phyloP scores from a whole-genome alignment of 2,113 vertebrate genomes.

The Centropus bengalensis region DNA sequence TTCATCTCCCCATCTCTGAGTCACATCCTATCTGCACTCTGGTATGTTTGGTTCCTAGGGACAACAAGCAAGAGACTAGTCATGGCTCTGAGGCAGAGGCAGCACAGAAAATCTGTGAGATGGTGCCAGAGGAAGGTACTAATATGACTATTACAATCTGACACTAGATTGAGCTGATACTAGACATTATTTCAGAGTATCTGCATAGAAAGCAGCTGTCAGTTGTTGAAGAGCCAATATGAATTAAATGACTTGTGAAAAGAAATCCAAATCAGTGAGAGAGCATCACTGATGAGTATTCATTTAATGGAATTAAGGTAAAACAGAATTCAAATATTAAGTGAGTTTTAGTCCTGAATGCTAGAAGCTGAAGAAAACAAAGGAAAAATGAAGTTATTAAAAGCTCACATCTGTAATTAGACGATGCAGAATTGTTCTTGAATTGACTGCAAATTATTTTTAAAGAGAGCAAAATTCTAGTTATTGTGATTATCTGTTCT shows the following conservation, averaged over 20 bases:
- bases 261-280: neutral
- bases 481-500: neutral
- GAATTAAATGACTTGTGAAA: neutral
- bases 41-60: neutral
- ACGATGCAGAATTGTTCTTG: neutral
- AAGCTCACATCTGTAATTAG: neutral
- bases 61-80: neutral
- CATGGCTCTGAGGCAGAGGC: neutral
- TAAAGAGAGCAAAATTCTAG: neutral
- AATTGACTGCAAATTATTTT: neutral
- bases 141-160: neutral
- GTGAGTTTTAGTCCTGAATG: neutral
- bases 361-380: neutral
- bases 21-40: neutral
- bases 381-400: neutral
- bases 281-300: neutral
- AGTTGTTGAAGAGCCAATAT: neutral
- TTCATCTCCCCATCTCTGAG: neutral
- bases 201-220: neutral
- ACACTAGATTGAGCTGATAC: neutral
- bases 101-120: neutral
- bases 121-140: fast-evolving
- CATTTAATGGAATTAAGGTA: neutral
- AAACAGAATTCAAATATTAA: neutral
- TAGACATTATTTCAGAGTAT: neutral